Percentiles rank a stretch among this genome's conserved stretches.
Conservation (phyloP, 1,140 invertebrate species). For the Bombus picipes region DNA sequence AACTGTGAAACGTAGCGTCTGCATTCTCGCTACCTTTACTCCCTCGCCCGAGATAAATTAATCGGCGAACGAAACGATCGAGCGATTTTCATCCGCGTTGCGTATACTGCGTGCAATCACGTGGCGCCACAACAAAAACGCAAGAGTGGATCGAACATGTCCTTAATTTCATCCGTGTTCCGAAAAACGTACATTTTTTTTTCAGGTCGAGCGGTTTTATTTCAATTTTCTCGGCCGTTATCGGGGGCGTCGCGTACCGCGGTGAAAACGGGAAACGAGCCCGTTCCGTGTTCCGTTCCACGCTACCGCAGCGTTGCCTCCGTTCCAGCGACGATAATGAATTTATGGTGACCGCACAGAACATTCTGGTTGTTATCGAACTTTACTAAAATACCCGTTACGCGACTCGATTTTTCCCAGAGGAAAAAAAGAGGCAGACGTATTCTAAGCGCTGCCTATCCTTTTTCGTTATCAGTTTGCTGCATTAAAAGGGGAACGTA, state of each 20-base stretch:
- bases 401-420: conserved; percentile 19
- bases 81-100: no score
- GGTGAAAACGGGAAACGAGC: conserved; percentile 20
- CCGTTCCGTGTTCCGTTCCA: background rate
- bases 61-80: background rate
- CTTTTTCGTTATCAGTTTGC: background rate
- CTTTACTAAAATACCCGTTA: conserved; percentile 24
- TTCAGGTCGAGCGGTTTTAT: background rate
- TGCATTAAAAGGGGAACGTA: no score
- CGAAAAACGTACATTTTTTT: conserved; percentile 16
- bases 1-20: background rate
- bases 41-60: conserved; percentile 25
- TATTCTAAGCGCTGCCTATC: background rate
- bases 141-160: background rate
- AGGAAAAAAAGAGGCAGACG: background rate
- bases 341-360: conserved; percentile 29
- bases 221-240: conserved; percentile 46
- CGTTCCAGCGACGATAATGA: conserved; percentile 16
- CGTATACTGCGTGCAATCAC: background rate
- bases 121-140: background rate
- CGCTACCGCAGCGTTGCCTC: background rate
- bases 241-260: background rate
- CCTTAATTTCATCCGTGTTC: conserved; percentile 13
- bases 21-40: no score
- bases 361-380: conserved; percentile 37